phyloP scores from a whole-genome alignment of 2,113 vertebrate species.

The Ptilonorhynchus violaceus region DNA sequence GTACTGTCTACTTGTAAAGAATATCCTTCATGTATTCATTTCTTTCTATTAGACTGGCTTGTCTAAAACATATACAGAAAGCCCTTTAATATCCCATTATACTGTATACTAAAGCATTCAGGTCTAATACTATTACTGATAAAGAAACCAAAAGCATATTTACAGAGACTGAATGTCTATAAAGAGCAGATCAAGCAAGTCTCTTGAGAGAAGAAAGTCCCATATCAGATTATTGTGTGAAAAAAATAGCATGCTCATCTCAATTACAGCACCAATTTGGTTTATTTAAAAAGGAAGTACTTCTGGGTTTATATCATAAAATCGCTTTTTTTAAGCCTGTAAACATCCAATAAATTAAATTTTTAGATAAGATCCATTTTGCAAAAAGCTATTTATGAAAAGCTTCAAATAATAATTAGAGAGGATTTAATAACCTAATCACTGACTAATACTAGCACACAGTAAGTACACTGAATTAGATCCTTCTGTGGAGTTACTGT shows the following conservation, averaged over 20 bases:
- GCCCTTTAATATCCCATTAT: constrained; percentile 57
- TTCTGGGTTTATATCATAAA: constrained; percentile 54
- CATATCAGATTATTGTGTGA: constrained; percentile 66
- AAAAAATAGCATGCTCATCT: constrained; percentile 58
- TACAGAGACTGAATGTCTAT: constrained; percentile 70
- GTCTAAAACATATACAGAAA: constrained; percentile 35
- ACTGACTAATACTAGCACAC: constrained; percentile 41
- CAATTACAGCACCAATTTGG: constrained; percentile 51
- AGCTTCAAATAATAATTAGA: constrained; percentile 63
- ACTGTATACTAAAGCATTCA: constrained; percentile 48
- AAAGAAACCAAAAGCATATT: constrained; percentile 73
- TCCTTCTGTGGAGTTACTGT: not conserved
- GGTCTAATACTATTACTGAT: constrained; percentile 68
- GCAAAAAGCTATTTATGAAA: constrained; percentile 44
- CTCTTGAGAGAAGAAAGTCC: constrained; percentile 70
- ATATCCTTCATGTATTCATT: constrained; percentile 10
- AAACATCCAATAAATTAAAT: constrained; percentile 68
- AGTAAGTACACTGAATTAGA: constrained; percentile 15
- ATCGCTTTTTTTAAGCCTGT: constrained; percentile 55
- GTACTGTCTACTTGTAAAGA: not conserved
- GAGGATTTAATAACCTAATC: constrained; percentile 57
- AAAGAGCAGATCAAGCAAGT: constrained; percentile 68
- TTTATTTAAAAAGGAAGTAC: constrained; percentile 61
- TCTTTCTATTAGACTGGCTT: constrained; percentile 22
- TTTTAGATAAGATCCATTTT: constrained; percentile 60